A percentile compares a stretch with the other conserved stretches of the same genome.
phyloP scores from a whole-genome alignment of 2,113 vertebrate genomes.

The Herpailurus yagouaroundi region DNA sequence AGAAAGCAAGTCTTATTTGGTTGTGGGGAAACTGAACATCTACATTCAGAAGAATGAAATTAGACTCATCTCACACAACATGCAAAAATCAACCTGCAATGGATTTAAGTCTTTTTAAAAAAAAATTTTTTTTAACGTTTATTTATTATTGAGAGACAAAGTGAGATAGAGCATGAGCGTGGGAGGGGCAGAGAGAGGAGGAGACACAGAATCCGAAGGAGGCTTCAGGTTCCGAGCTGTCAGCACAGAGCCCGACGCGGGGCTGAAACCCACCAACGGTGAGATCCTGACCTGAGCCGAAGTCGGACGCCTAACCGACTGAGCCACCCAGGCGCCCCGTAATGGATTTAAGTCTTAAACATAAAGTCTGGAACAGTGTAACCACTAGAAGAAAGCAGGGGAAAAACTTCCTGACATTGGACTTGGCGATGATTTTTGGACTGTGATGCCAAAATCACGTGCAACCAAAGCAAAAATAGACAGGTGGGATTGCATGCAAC shows the following conservation, averaged over 20 bases:
- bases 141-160: too few species aligned
- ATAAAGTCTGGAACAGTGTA: neutral
- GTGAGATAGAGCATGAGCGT: too few species aligned
- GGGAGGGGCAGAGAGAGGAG: too few species aligned
- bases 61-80: neutral
- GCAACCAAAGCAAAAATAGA: neutral
- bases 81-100: neutral
- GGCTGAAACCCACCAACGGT: too few species aligned
- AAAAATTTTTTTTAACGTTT: too few species aligned
- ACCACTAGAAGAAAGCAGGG: neutral
- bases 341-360: neutral
- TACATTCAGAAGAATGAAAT: neutral
- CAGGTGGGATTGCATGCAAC: neutral
- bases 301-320: too few species aligned
- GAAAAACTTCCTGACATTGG: neutral
- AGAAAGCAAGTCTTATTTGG: neutral
- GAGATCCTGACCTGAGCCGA: too few species aligned
- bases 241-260: too few species aligned
- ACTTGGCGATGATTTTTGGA: neutral
- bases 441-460: neutral
- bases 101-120: neutral
- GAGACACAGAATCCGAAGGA: too few species aligned
- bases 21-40: neutral
- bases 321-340: too few species aligned
- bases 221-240: too few species aligned